phyloP scores from a whole-genome alignment of 2,113 vertebrate genomes.

The Nycticebus coucang region DNA sequence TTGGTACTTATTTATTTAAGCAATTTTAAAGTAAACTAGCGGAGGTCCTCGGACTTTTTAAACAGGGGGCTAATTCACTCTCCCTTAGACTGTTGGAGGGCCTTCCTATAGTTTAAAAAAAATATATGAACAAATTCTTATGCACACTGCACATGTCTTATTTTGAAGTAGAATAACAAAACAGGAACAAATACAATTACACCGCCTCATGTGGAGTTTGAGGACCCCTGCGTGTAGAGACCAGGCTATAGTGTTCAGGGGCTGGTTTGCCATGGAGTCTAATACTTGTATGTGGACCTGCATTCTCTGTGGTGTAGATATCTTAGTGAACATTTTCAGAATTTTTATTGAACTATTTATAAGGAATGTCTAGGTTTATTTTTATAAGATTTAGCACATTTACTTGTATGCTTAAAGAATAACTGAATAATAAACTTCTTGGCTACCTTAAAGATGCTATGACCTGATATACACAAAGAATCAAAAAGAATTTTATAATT shows the following conservation, averaged over 20 bases:
- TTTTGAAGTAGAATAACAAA: too few species aligned
- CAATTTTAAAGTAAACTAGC: not conserved
- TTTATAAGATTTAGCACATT: not conserved
- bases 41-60: too few species aligned
- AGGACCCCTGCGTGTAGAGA: not conserved
- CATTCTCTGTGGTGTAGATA: not conserved
- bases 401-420: not conserved
- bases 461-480: not conserved
- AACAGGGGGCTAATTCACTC: too few species aligned
- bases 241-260: not conserved
- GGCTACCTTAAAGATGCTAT: not conserved
- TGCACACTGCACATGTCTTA: too few species aligned
- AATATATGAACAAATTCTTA: too few species aligned
- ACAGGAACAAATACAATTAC: too few species aligned
- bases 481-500: not conserved
- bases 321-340: not conserved
- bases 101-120: too few species aligned
- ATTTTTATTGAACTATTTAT: not conserved
- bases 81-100: too few species aligned
- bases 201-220: too few species aligned
- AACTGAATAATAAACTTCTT: constrained; percentile 14
- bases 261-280: not conserved
- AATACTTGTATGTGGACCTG: not conserved
- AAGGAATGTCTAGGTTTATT: not conserved
- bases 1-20: not conserved